Conservation (phyloP, 2,797 vertebrate genomes). For the Pseudochirops cupreus region DNA sequence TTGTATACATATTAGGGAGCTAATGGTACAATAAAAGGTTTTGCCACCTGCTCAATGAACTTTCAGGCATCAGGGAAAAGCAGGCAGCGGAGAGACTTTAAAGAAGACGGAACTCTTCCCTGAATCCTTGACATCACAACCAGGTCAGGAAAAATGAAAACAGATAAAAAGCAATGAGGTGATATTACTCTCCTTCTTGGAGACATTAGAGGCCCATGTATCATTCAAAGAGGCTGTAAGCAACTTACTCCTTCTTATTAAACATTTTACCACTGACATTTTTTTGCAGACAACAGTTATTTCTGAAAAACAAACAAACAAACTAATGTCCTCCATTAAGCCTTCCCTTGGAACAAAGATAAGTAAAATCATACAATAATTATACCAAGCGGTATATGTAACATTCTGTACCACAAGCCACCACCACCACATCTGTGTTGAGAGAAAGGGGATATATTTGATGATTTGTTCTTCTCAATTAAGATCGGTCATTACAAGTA, state of each 20-base stretch:
- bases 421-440: background rate
- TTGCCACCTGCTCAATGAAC: background rate
- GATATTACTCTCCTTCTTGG: background rate
- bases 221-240: background rate
- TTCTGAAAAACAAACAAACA: background rate
- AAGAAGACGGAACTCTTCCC: background rate
- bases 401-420: background rate
- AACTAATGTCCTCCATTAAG: background rate
- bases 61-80: background rate
- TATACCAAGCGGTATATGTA: background rate
- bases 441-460: background rate
- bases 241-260: background rate
- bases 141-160: background rate
- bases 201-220: background rate
- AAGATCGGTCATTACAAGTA: background rate
- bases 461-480: background rate
- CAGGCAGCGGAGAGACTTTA: background rate
- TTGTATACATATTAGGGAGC: too few species aligned
- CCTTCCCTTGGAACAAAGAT: background rate
- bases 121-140: background rate
- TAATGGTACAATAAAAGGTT: background rate
- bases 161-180: rapidly evolving
- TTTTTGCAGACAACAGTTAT: background rate
- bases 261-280: background rate
- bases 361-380: background rate